These are phyloP conservation scores for Marronus borbonicus DNA, from an alignment of 2,888 invertebrate species.

Conservation along the genomic window DNA sequence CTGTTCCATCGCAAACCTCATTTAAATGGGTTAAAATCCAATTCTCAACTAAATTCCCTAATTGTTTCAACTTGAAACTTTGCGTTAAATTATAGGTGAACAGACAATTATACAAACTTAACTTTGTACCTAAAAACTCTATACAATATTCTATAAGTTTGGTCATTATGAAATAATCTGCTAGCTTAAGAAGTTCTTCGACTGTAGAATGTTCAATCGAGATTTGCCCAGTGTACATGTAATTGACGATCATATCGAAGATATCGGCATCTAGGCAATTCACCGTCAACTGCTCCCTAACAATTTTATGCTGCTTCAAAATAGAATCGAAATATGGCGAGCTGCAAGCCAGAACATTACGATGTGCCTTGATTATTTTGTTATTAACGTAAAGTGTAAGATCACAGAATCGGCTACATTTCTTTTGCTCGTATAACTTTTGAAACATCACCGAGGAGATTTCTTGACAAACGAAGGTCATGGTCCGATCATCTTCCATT, in stretches of 20 bases:
- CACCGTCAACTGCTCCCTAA: conserved; percentile 73
- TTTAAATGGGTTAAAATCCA: conserved; percentile 73
- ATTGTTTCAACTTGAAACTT: conserved; percentile 74
- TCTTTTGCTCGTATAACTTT: conserved; percentile 71
- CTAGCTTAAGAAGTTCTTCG: conserved; percentile 75
- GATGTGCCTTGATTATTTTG: conserved; percentile 75
- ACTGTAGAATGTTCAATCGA: conserved; percentile 76
- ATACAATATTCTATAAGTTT: conserved; percentile 77
- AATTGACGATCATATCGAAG: conserved; percentile 75
- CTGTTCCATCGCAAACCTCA: conserved; percentile 73
- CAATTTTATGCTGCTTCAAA: conserved; percentile 72
- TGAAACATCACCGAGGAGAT: conserved; percentile 66
- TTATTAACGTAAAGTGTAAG: conserved; percentile 75
- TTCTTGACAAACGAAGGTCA: conserved; percentile 68
- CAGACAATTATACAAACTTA: conserved; percentile 77
- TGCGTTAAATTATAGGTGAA: conserved; percentile 76
- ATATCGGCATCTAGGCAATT: conserved; percentile 74
- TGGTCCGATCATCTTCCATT: conserved; percentile 65
- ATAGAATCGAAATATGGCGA: conserved; percentile 79
- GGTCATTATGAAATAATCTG: conserved; percentile 76
- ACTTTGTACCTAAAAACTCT: conserved; percentile 76
- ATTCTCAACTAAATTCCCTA: conserved; percentile 73
- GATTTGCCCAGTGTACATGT: conserved; percentile 78
- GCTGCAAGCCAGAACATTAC: conserved; percentile 76
- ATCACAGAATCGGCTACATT: conserved; percentile 76